Percentiles rank a stretch among this genome's conserved stretches.
Evolutionary conservation across 2,888 invertebrate species (phyloP).

Genomic region (Euproctis similis): DNA sequence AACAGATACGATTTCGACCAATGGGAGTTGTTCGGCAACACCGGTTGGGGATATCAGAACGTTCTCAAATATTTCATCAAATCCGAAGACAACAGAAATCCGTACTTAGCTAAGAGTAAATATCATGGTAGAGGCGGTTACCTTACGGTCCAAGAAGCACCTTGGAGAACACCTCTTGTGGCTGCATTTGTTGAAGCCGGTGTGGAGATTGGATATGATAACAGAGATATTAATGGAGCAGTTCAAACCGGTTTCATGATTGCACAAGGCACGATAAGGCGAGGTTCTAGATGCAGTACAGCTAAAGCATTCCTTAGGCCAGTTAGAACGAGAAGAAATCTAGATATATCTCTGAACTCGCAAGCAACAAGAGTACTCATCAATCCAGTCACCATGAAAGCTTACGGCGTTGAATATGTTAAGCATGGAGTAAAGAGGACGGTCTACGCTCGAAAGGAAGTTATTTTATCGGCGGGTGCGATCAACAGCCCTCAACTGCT

Average conservation of each 20-base stretch:
- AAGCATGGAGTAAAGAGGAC: conserved; percentile 82
- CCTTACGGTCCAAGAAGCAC: conserved; percentile 87
- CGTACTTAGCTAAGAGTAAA: conserved; percentile 81
- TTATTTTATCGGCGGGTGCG: conserved; percentile 92
- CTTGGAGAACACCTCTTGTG: conserved; percentile 88
- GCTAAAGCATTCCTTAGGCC: conserved; percentile 91
- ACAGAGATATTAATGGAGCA: conserved; percentile 88
- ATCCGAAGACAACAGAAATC: conserved; percentile 91
- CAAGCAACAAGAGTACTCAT: conserved; percentile 86
- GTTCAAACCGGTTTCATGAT: conserved; percentile 88
- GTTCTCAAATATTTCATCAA: conserved; percentile 92
- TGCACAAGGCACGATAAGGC: conserved; percentile 85
- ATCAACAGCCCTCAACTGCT: conserved; percentile 94
- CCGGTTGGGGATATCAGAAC: conserved; percentile 91
- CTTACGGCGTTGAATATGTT: conserved; percentile 87
- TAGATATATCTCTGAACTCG: conserved; percentile 87
- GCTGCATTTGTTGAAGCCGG: conserved; percentile 90
- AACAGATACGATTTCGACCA: conserved; percentile 89
- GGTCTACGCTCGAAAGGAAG: conserved; percentile 85
- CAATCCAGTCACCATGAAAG: conserved; percentile 82
- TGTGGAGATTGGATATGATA: conserved; percentile 87
- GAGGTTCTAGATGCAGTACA: conserved; percentile 89
- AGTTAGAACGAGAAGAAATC: conserved; percentile 82
- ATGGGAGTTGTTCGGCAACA: conserved; percentile 91
- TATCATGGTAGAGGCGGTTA: conserved; percentile 85